Percentiles rank a stretch among this genome's conserved stretches.
phyloP scores from a whole-genome alignment of 1,140 invertebrate genomes.

The Meloidogyne floridensis region DNA sequence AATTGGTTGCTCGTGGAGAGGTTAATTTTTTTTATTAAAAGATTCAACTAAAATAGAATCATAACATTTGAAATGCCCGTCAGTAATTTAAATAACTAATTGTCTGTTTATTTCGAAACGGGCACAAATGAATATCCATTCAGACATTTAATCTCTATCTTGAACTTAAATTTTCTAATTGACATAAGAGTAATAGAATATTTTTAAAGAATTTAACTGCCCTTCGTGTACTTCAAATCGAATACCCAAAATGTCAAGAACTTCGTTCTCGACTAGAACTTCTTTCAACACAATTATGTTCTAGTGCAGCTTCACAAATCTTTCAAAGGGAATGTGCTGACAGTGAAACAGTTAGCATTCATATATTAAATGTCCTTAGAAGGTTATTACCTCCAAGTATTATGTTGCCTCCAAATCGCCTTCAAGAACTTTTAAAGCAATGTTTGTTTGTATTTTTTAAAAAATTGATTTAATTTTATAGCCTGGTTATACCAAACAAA shows the following conservation, averaged over 20 bases:
- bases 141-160: background rate
- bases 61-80: too few relatives aligned
- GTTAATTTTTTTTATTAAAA: too few relatives aligned
- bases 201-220: constrained; percentile 33
- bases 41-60: too few relatives aligned
- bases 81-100: too few relatives aligned
- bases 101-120: too few relatives aligned
- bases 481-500: constrained; percentile 36
- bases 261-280: constrained; percentile 45
- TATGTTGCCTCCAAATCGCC: constrained; percentile 45
- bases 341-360: background rate
- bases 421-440: constrained; percentile 44
- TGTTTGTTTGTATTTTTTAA: constrained; percentile 29
- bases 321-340: constrained; percentile 4
- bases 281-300: constrained; percentile 25
- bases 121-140: too few relatives aligned
- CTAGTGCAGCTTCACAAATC: background rate
- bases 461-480: constrained; percentile 9
- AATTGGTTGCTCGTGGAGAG: constrained; percentile 37
- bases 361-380: constrained; percentile 35
- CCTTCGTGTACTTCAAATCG: constrained; percentile 47
- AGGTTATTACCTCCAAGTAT: constrained; percentile 42
- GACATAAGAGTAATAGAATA: background rate
- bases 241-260: constrained; percentile 47
- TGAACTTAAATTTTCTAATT: too few relatives aligned